Evolutionary conservation across 2,113 vertebrate genomes (phyloP), one percentile per base, ranked within the genome.

Genomic region (Sphaerodactylus townsendi): DNA sequence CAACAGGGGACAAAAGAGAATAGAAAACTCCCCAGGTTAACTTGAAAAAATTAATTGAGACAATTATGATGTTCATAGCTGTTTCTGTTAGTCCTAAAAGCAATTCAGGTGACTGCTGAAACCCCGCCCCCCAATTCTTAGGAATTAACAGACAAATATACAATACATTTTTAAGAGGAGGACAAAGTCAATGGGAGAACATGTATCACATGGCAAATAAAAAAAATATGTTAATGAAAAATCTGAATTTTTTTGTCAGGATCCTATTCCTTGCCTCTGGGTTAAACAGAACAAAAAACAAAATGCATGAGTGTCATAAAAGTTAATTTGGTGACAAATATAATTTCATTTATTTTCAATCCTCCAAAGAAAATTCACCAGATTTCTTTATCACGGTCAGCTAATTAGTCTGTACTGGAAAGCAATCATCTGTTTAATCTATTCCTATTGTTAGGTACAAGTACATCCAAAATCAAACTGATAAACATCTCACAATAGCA

Each of bases 391-490:
- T 86, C 64, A 81, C 14, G 84, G 84, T 81, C 78, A 85, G 65
- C 85, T 86, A 86, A 81, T 81, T 81, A 81, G 37, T 81, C 78
- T 86, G 37, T 48, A 76, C 35, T 70, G 64, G 65, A 77, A 30
- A 81, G 71, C 79, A 86, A 76, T 77, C 48, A 77, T 81, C 62
- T 86, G 76, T 76, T 86, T 81, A 86, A 81, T 81, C 78, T 81
- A 76, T 76, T 86, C 72, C 28, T 80, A 81, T 81, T 81, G 78
- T 86, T 62, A 77, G 85, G 39, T 69, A 86, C 85, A 86, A 86
- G 72, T 62, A 81, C 72, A 81, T 59, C 71, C 72, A 81, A 86
- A 76, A 86, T 69, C 48, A 76, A 75, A 69, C 76, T 81, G 78
- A 81, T 81, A 66, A 86, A 86, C 78, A 86, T 81, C 64, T 81